These are phyloP conservation scores for Sander lucioperca DNA, from an alignment of 2,113 vertebrate species.

Conservation along the genomic window DNA sequence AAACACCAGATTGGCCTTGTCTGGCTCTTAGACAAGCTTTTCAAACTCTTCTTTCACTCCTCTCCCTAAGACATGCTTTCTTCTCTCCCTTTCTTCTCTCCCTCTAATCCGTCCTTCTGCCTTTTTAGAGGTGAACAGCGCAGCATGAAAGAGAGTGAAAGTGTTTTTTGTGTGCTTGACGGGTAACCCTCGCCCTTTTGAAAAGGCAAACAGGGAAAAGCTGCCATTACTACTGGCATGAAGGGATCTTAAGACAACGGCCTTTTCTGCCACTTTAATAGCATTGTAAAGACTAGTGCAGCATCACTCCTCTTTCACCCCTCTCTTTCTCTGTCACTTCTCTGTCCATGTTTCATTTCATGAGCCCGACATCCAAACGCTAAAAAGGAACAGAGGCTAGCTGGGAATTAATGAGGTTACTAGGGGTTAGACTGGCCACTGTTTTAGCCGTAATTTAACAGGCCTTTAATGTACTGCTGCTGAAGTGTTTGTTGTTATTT, in stretches of 20 bases:
- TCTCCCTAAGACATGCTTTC: constrained; percentile 76
- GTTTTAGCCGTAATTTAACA: constrained; percentile 47
- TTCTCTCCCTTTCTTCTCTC: constrained; percentile 68
- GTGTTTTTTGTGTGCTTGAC: constrained; percentile 80
- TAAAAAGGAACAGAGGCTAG: constrained; percentile 54
- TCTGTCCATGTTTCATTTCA: constrained; percentile 60
- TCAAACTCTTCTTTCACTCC: constrained; percentile 74
- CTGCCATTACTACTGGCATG: constrained; percentile 72
- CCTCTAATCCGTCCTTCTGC: constrained; percentile 81
- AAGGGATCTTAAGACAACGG: constrained; percentile 75
- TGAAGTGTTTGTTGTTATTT: constrained; percentile 47
- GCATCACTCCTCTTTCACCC: constrained; percentile 57
- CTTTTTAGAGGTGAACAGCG: constrained; percentile 80
- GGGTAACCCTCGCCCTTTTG: constrained; percentile 79
- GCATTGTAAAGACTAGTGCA: constrained; percentile 59
- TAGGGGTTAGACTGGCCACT: constrained; percentile 57
- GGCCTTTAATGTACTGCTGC: constrained; percentile 16
- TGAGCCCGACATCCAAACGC: constrained; percentile 49
- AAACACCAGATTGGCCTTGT: constrained; percentile 75
- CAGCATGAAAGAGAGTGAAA: constrained; percentile 76
- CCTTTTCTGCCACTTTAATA: constrained; percentile 76
- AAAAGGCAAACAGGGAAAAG: constrained; percentile 80
- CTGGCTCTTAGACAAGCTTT: constrained; percentile 77
- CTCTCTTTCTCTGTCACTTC: constrained; percentile 50
- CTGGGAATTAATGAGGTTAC: constrained; percentile 63